These are phyloP conservation scores for Drosophila prosaltans DNA, from an alignment of 1,140 invertebrate genomes.

Conservation along the genomic window DNA sequence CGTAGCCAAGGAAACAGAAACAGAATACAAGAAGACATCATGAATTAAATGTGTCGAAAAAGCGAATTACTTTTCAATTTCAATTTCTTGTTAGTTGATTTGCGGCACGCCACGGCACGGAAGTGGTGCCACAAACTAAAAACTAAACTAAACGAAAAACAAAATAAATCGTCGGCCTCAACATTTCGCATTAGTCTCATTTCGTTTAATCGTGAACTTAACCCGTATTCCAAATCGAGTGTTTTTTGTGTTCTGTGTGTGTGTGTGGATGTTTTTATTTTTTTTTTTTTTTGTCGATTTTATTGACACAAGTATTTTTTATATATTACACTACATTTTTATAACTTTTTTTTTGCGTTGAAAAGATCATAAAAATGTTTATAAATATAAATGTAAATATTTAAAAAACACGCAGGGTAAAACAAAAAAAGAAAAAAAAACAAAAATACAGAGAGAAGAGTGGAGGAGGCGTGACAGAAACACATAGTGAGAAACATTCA, in stretches of 20 bases:
- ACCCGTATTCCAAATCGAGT: not conserved
- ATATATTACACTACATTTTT: not conserved
- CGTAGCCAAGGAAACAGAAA: constrained; percentile 32
- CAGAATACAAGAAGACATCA: constrained; percentile 32
- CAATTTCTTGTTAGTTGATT: constrained; percentile 44
- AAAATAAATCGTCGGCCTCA: not conserved
- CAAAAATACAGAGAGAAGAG: not conserved
- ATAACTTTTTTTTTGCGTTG: not conserved
- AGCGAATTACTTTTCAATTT: constrained; percentile 66
- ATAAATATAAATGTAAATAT: constrained; percentile 10
- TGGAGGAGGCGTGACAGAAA: constrained; percentile 12
- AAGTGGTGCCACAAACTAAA: constrained; percentile 12
- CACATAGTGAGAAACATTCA: constrained; percentile 15
- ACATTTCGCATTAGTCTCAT: not conserved
- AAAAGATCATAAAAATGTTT: constrained; percentile 2
- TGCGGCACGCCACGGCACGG: constrained; percentile 39
- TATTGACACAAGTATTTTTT: constrained; percentile 6
- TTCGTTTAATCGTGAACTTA: constrained; percentile 1
- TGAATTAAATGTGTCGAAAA: constrained; percentile 42
- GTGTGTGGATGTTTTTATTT: constrained; percentile 9
- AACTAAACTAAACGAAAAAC: not conserved
- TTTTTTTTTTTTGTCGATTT: not conserved
- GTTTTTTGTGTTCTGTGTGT: not conserved
- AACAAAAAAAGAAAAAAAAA: not conserved
- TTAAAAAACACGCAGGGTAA: not conserved